Percentiles rank a stretch among this genome's conserved stretches.
phyloP scores from a whole-genome alignment of 2,113 vertebrate genomes.

The Tragelaphus strepsiceros region DNA sequence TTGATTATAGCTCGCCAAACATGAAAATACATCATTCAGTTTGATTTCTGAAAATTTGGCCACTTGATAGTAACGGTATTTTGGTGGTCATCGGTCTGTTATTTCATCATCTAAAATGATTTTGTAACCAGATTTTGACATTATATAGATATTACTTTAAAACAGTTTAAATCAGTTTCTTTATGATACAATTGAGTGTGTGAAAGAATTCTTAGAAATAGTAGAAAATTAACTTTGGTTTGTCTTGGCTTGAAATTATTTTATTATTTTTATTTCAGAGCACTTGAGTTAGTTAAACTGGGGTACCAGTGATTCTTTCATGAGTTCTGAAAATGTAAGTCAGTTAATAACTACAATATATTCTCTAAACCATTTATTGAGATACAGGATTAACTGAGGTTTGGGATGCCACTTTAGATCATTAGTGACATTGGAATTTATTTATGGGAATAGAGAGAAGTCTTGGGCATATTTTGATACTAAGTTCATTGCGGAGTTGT shows the following conservation, averaged over 20 bases:
- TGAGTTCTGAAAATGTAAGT: constrained; percentile 1
- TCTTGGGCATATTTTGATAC: not conserved
- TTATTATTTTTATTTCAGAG: not conserved
- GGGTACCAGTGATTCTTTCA: not conserved
- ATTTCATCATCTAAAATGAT: constrained; percentile 14
- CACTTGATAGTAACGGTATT: not conserved
- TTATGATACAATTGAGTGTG: not conserved
- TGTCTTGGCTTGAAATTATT: constrained; percentile 15
- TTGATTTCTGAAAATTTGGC: not conserved
- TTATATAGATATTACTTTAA: not conserved
- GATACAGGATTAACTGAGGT: not conserved
- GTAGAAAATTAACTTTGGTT: not conserved
- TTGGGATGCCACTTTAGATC: not conserved
- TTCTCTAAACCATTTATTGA: not conserved
- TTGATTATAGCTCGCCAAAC: not conserved
- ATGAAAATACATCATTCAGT: not conserved
- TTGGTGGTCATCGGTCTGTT: not conserved
- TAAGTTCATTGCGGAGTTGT: not conserved
- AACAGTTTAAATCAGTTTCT: not conserved
- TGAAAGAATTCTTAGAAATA: constrained; percentile 29
- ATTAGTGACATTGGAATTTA: not conserved
- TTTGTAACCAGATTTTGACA: not conserved
- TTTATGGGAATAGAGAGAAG: not conserved
- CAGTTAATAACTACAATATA: not conserved
- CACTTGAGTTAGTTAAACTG: not conserved